Evolutionary conservation across 2,113 vertebrate species (phyloP).

Genomic region (Nothobranchius kuhntae): DNA sequence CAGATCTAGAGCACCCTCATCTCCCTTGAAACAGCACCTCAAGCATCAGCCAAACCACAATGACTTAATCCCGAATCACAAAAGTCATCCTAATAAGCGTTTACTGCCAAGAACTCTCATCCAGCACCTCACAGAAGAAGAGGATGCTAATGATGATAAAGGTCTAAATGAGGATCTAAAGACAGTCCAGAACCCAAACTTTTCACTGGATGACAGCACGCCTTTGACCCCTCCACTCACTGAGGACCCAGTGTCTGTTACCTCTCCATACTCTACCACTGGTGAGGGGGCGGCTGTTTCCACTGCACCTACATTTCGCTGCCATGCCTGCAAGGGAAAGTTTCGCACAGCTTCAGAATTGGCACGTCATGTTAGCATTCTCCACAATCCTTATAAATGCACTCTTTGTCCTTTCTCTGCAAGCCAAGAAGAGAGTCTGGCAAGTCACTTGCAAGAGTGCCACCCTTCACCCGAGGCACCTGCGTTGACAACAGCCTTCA

Average conservation of each 20-base stretch:
- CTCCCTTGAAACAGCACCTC: conserved; percentile 69
- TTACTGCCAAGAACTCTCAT: conserved; percentile 53
- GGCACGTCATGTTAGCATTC: conserved; percentile 88
- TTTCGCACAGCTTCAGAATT: conserved; percentile 90
- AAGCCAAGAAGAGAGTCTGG: conserved; percentile 87
- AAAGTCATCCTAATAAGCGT: conserved; percentile 56
- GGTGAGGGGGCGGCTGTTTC: conserved; percentile 49
- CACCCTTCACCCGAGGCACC: conserved; percentile 69
- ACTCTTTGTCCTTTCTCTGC: conserved; percentile 89
- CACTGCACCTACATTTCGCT: conserved; percentile 81
- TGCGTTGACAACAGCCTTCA: conserved; percentile 39
- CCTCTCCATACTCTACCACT: conserved; percentile 63
- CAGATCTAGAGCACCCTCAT: conserved; percentile 60
- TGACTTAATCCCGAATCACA: conserved; percentile 50
- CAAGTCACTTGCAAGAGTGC: conserved; percentile 83
- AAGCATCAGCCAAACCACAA: conserved; percentile 74
- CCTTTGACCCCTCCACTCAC: conserved; percentile 76
- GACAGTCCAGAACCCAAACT: conserved; percentile 58
- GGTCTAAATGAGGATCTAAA: conserved; percentile 58
- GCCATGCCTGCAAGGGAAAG: conserved; percentile 92
- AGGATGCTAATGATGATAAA: conserved; percentile 58
- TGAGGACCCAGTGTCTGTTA: conserved; percentile 70
- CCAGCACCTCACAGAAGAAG: conserved; percentile 64
- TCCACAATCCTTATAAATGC: conserved; percentile 92
- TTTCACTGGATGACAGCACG: conserved; percentile 65